Conservation (phyloP, 2,797 vertebrate genomes). For the Allobates femoralis region DNA sequence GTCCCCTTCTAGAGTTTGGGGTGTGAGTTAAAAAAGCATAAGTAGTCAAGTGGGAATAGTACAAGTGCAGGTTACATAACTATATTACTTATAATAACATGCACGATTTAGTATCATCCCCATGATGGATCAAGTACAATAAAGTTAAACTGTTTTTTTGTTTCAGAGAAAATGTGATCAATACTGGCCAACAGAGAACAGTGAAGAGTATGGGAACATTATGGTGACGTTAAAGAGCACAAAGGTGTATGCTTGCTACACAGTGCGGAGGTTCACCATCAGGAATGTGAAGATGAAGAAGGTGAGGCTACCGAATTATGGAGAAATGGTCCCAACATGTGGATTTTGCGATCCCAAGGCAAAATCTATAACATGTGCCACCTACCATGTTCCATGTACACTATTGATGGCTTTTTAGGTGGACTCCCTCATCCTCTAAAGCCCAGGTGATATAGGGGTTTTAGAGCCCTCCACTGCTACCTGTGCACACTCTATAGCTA, state of each 20-base stretch:
- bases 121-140: background rate
- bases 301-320: constrained; percentile 72
- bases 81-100: background rate
- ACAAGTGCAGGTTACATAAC: too few species aligned
- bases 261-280: constrained; percentile 88
- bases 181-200: constrained; percentile 97
- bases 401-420: background rate
- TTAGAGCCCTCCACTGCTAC: background rate
- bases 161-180: constrained; percentile 97
- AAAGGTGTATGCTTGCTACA: constrained; percentile 95
- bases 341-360: background rate
- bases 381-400: background rate
- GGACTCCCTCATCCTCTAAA: too few species aligned
- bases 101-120: background rate
- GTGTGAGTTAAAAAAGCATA: too few species aligned
- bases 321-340: background rate
- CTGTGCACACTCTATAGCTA: background rate
- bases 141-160: constrained; percentile 47
- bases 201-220: constrained; percentile 94
- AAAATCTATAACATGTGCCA: background rate
- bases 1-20: too few species aligned
- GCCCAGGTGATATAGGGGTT: too few species aligned
- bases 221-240: constrained; percentile 95
- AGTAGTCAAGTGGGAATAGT: too few species aligned
- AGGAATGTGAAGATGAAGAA: constrained; percentile 95